Percentiles rank a stretch among this genome's conserved stretches.
Evolutionary conservation across 1,140 invertebrate species (phyloP).

Genomic region (Zophobas atratus): DNA sequence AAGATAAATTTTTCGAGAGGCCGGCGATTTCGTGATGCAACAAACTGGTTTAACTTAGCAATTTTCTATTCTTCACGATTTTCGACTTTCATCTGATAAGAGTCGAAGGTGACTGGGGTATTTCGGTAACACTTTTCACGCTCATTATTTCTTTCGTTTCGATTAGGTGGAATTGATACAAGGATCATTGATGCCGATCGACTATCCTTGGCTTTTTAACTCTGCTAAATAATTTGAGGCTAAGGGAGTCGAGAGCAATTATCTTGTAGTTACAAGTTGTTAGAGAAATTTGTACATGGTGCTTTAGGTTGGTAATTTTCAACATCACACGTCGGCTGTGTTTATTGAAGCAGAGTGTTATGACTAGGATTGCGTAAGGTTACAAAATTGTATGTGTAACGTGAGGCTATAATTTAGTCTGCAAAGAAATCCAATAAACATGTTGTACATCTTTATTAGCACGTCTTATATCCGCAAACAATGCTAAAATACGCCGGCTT

Average conservation of each 20-base stretch:
- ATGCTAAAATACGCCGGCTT: neutral
- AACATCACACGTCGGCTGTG: conserved; percentile 42
- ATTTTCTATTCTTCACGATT: conserved; percentile 25
- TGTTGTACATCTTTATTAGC: conserved; percentile 40
- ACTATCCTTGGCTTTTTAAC: conserved; percentile 1
- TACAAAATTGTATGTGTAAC: conserved; percentile 43
- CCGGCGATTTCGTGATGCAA: conserved; percentile 3
- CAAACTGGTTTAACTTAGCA: conserved; percentile 17
- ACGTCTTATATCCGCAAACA: conserved; percentile 19
- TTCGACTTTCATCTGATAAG: conserved; percentile 20
- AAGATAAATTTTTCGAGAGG: neutral
- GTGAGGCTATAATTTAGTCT: conserved; percentile 42
- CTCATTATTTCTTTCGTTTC: neutral
- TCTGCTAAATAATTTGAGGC: neutral
- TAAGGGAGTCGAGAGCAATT: neutral
- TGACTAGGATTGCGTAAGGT: conserved; percentile 47
- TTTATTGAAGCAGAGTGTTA: conserved; percentile 47
- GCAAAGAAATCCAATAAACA: conserved; percentile 42
- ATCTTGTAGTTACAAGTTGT: conserved; percentile 7
- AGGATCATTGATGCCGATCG: neutral
- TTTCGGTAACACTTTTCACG: neutral
- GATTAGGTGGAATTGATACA: neutral
- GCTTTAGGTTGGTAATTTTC: conserved; percentile 43
- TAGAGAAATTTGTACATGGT: neutral
- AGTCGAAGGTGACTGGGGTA: neutral